These are phyloP conservation scores for Halictus rubicundus DNA, from an alignment of 1,140 invertebrate genomes.

Conservation along the genomic window DNA sequence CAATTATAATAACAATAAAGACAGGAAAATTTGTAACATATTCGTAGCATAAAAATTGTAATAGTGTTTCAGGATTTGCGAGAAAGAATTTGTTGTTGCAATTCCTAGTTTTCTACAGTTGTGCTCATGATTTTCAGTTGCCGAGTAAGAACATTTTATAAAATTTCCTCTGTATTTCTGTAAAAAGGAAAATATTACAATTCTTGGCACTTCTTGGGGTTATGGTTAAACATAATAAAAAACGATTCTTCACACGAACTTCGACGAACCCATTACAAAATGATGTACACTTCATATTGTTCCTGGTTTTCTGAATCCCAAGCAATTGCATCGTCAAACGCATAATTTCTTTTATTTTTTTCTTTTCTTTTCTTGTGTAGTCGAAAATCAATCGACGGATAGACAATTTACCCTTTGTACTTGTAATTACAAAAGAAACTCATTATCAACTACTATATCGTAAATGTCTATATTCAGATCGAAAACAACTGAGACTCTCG, in stretches of 20 bases:
- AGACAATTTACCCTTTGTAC: not conserved
- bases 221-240: not conserved
- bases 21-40: too few species aligned
- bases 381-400: too few species aligned
- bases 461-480: not conserved
- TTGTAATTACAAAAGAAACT: not conserved
- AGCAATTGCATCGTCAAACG: slow-evolving; percentile 9
- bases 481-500: not conserved
- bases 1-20: too few species aligned
- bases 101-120: not conserved
- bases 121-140: not conserved
- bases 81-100: too few species aligned
- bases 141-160: not conserved
- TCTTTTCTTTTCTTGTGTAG: too few species aligned
- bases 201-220: slow-evolving; percentile 5
- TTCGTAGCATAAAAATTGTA: too few species aligned
- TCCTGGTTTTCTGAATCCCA: not conserved
- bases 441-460: too few species aligned
- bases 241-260: not conserved
- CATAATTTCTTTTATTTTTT: not conserved
- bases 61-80: too few species aligned
- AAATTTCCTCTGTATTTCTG: not conserved
- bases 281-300: not conserved
- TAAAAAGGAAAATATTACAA: not conserved
- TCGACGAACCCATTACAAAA: not conserved